Percentiles rank a stretch among this genome's conserved stretches.
These are phyloP conservation scores for Zelostemma sp. DNA, from an alignment of 1,140 invertebrate genomes.

Conservation along the genomic window DNA sequence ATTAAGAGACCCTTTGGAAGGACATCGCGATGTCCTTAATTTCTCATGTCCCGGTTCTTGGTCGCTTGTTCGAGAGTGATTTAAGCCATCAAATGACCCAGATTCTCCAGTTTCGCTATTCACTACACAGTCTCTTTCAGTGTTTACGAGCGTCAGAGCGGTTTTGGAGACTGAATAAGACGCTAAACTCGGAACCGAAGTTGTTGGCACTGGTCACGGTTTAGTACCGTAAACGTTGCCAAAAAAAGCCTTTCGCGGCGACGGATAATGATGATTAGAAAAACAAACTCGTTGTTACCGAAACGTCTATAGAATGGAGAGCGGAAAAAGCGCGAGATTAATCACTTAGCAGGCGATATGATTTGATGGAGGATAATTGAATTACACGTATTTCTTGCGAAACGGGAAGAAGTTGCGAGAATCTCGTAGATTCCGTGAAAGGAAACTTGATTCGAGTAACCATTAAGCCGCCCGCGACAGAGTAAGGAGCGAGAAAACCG, in stretches of 20 bases:
- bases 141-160: conserved; percentile 18
- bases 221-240: conserved; percentile 4
- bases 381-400: not conserved
- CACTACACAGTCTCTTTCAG: conserved; percentile 29
- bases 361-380: conserved; percentile 1
- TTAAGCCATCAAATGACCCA: conserved; percentile 1
- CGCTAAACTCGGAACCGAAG: conserved; percentile 2
- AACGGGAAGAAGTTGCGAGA: not conserved
- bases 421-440: conserved; percentile 9
- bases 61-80: not conserved
- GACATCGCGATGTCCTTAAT: not conserved
- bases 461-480: conserved; percentile 44
- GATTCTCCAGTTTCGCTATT: conserved; percentile 17
- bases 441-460: conserved; percentile 52
- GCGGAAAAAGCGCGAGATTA: not conserved
- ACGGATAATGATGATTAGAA: not conserved
- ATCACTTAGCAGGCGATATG: not conserved
- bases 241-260: not conserved
- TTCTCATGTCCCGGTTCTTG: not conserved
- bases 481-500: conserved; percentile 32
- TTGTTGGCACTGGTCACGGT: conserved; percentile 10
- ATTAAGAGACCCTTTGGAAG: not conserved
- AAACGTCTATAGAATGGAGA: not conserved
- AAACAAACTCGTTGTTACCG: not conserved
- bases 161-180: conserved; percentile 20